phyloP scores from a whole-genome alignment of 2,888 invertebrate species.

The Piscicola geometra region DNA sequence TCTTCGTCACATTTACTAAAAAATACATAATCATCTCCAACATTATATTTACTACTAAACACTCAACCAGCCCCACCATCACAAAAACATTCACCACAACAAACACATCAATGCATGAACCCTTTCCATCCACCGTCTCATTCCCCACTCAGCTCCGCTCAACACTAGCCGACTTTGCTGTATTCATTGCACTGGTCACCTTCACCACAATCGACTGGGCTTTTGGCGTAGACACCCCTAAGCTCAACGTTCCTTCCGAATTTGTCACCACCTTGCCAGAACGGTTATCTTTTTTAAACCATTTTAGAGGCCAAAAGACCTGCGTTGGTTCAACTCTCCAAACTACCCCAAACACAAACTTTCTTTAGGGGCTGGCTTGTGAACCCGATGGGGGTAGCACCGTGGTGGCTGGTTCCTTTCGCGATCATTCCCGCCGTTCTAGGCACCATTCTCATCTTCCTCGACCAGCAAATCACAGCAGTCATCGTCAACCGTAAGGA shows the following conservation, averaged over 20 bases:
- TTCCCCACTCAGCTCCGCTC: constrained; percentile 40
- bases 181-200: constrained; percentile 84
- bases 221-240: constrained; percentile 81
- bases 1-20: too few species aligned
- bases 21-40: too few species aligned
- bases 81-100: too few species aligned
- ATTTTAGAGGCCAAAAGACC: too few species aligned
- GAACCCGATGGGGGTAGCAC: constrained; percentile 45
- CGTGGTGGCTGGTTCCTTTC: constrained; percentile 73
- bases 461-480: constrained; percentile 99
- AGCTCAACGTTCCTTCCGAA: constrained; percentile 73
- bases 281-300: constrained; percentile 25
- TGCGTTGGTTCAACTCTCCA: too few species aligned
- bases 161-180: constrained; percentile 61
- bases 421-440: constrained; percentile 84
- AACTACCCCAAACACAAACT: not conserved
- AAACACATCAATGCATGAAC: too few species aligned
- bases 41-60: too few species aligned
- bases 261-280: constrained; percentile 57
- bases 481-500: constrained; percentile 97
- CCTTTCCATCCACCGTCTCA: too few species aligned
- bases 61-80: too few species aligned
- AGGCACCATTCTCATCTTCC: constrained; percentile 93
- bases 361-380: constrained; percentile 48
- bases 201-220: constrained; percentile 78